Evolutionary conservation across 2,113 vertebrate genomes (phyloP).

Genomic region (Sylvilagus bachmani): DNA sequence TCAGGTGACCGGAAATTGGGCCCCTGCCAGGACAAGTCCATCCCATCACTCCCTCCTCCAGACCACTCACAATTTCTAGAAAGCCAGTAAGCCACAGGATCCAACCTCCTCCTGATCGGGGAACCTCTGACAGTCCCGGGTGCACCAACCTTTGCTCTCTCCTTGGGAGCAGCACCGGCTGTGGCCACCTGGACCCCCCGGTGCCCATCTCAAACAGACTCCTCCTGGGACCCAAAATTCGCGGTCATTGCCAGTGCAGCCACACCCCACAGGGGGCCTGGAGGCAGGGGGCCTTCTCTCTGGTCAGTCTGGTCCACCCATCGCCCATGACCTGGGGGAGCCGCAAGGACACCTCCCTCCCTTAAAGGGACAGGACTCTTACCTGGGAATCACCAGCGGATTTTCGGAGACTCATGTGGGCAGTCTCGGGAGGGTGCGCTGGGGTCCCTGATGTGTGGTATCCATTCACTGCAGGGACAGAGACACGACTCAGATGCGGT

Average conservation of each 20-base stretch:
- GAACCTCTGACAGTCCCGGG: fast-evolving
- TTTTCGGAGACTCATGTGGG: conserved; percentile 92
- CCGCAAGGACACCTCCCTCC: background rate
- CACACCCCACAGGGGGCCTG: no score
- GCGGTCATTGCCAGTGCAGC: no score
- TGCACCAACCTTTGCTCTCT: background rate
- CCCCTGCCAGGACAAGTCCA: background rate
- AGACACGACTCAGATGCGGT: conserved; percentile 76
- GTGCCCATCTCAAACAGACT: fast-evolving
- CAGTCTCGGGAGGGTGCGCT: conserved; percentile 91
- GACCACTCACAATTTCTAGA: background rate
- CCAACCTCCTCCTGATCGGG: background rate
- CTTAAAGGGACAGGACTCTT: conserved; percentile 70
- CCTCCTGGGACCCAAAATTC: background rate
- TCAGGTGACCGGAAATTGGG: background rate
- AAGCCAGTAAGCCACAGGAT: background rate
- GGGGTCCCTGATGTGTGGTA: conserved; percentile 94
- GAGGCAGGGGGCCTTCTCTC: no score
- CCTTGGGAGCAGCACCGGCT: background rate
- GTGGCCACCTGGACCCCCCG: background rate
- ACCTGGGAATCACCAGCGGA: conserved; percentile 94
- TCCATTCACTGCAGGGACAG: conserved; percentile 94
- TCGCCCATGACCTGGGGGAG: no score
- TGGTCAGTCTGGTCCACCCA: no score
- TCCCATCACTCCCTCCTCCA: background rate